phyloP scores from a whole-genome alignment of 2,113 vertebrate genomes.

The Nestor notabilis region DNA sequence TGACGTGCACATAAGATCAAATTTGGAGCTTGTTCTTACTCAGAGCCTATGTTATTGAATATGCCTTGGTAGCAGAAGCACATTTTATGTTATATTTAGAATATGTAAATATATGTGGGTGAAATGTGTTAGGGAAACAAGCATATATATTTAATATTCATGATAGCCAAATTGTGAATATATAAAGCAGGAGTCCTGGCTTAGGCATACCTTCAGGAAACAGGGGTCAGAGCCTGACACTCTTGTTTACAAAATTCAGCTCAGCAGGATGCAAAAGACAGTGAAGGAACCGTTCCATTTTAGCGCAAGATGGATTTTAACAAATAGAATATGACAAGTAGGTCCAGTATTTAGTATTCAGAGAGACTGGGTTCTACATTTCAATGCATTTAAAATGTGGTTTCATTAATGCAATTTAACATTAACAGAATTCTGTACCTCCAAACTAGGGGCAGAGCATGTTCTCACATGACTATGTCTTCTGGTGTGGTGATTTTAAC shows the following conservation, averaged over 20 bases:
- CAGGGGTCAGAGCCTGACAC: not conserved
- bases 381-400: not conserved
- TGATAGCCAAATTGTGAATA: not conserved
- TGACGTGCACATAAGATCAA: not conserved
- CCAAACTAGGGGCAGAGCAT: conserved; percentile 71
- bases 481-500: conserved; percentile 85
- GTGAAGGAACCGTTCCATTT: not conserved
- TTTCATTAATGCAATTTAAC: not conserved
- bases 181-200: not conserved
- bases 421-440: not conserved
- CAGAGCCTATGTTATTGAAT: not conserved
- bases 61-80: not conserved
- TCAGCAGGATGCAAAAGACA: not conserved
- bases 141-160: not conserved
- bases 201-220: not conserved
- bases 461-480: conserved; percentile 84
- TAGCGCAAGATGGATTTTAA: not conserved
- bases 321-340: not conserved
- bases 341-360: not conserved
- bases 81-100: not conserved
- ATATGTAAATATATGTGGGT: not conserved
- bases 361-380: not conserved
- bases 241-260: not conserved
- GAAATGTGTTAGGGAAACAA: not conserved
- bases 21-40: not conserved